These are phyloP conservation scores for Ptychochromis oligacanthus DNA, from an alignment of 2,113 vertebrate species.

Conservation along the genomic window DNA sequence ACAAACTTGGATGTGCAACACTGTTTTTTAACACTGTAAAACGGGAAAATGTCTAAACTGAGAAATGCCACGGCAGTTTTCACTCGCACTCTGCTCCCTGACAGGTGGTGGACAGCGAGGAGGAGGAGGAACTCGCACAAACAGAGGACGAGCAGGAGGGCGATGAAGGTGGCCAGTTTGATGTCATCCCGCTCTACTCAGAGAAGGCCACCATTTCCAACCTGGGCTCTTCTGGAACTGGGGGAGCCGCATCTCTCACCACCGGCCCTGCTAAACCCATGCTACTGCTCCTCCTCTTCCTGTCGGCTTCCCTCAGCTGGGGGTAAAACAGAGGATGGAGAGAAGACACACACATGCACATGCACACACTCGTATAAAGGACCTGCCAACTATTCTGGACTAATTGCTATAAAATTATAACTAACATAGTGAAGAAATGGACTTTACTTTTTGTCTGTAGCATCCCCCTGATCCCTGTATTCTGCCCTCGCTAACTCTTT, in stretches of 20 bases:
- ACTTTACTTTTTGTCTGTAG: constrained; percentile 59
- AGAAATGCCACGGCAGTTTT: neutral
- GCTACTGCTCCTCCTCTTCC: constrained; percentile 58
- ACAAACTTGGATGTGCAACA: too few relatives aligned
- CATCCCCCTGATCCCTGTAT: neutral
- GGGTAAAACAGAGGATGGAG: constrained; percentile 27
- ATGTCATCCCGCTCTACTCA: constrained; percentile 72
- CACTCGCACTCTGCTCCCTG: constrained; percentile 1
- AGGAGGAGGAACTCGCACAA: constrained; percentile 55
- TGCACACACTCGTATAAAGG: constrained; percentile 23
- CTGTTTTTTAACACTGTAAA: neutral
- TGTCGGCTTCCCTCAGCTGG: constrained; percentile 60
- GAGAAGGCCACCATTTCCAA: constrained; percentile 73
- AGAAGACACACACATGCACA: constrained; percentile 20
- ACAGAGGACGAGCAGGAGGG: constrained; percentile 34
- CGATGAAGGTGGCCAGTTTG: constrained; percentile 59
- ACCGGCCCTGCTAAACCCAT: constrained; percentile 20
- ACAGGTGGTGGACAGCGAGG: constrained; percentile 69
- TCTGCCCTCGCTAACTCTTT: constrained; percentile 12
- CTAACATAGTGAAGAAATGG: constrained; percentile 55
- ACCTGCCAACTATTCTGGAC: constrained; percentile 45
- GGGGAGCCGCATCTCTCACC: neutral
- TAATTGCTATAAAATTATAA: constrained; percentile 36
- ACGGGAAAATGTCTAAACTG: neutral
- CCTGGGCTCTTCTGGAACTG: constrained; percentile 63